These are phyloP conservation scores for Ricordea florida DNA, from an alignment of 92 coral and sea anemone genomes.

Conservation along the genomic window DNA sequence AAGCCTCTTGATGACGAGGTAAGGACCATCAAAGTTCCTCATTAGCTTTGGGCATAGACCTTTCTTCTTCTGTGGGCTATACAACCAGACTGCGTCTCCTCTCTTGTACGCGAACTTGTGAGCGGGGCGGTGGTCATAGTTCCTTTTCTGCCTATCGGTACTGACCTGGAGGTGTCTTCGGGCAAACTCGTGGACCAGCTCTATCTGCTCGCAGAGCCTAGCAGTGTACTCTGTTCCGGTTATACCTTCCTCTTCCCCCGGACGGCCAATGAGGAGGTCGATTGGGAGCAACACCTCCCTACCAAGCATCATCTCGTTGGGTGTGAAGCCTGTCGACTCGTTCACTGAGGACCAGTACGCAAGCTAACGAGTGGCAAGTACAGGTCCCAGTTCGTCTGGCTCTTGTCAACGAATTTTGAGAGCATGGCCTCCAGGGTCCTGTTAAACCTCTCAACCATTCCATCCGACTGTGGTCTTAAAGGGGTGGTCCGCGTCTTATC, in stretches of 20 bases:
- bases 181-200: no score
- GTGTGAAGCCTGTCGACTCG: slow-evolving; percentile 13
- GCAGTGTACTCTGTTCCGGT: background rate
- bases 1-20: slow-evolving; percentile 9
- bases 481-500: no score
- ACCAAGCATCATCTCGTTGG: slow-evolving; percentile 1
- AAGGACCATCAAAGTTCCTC: slow-evolving; percentile 23
- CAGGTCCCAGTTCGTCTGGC: slow-evolving; percentile 18
- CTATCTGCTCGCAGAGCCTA: background rate
- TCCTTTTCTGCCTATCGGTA: no score
- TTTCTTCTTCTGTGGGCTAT: slow-evolving; percentile 20
- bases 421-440: slow-evolving; percentile 31
- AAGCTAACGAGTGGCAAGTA: background rate
- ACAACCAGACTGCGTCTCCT: no score
- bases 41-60: slow-evolving; percentile 16
- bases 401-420: slow-evolving; percentile 1
- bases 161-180: no score
- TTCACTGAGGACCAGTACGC: slow-evolving; percentile 11
- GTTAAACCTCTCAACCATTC: slow-evolving; percentile 4
- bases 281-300: background rate
- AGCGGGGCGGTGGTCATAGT: no score
- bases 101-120: no score
- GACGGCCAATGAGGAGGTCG: background rate
- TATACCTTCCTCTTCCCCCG: background rate
- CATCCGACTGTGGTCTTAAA: background rate